These are phyloP conservation scores for Drosophila mercatorum DNA, from an alignment of 2,888 invertebrate genomes.

Conservation along the genomic window DNA sequence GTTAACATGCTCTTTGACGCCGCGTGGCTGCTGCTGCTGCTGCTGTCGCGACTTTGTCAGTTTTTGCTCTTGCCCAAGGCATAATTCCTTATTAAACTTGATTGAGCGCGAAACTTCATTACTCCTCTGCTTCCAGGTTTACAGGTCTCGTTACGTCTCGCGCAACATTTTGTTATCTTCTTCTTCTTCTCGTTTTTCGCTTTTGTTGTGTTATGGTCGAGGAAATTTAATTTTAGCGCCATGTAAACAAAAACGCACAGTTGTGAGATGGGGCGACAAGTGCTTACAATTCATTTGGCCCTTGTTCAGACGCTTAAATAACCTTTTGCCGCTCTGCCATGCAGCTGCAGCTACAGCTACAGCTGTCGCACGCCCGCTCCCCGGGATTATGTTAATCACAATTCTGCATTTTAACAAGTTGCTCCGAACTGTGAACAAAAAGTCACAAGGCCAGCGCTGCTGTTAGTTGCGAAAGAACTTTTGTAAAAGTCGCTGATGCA, in stretches of 20 bases:
- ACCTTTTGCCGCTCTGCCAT: slow-evolving; percentile 62
- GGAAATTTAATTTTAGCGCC: slow-evolving; percentile 65
- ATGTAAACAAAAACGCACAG: slow-evolving; percentile 58
- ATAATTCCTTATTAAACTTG: slow-evolving; percentile 79
- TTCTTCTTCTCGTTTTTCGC: background rate
- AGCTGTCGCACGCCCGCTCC: slow-evolving; percentile 65
- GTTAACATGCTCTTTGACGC: slow-evolving; percentile 73
- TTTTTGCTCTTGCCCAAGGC: slow-evolving; percentile 53
- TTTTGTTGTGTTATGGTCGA: slow-evolving; percentile 14
- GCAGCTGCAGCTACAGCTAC: slow-evolving; percentile 53
- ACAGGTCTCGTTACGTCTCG: slow-evolving; percentile 30
- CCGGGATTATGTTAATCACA: slow-evolving; percentile 76
- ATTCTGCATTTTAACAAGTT: slow-evolving; percentile 79
- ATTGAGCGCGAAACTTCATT: slow-evolving; percentile 81
- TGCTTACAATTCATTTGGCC: slow-evolving; percentile 79
- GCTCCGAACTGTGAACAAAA: slow-evolving; percentile 39
- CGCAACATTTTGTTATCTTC: slow-evolving; percentile 12
- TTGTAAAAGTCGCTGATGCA: slow-evolving; percentile 49
- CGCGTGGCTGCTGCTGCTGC: slow-evolving; percentile 14
- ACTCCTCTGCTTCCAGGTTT: slow-evolving; percentile 44
- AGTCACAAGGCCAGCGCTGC: slow-evolving; percentile 70
- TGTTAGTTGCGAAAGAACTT: slow-evolving; percentile 49
- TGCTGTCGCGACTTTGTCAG: slow-evolving; percentile 8
- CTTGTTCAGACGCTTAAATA: slow-evolving; percentile 75
- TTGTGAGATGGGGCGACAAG: slow-evolving; percentile 47